Conservation (phyloP, 2,888 invertebrate species). For the Agrilus biguttatus region DNA sequence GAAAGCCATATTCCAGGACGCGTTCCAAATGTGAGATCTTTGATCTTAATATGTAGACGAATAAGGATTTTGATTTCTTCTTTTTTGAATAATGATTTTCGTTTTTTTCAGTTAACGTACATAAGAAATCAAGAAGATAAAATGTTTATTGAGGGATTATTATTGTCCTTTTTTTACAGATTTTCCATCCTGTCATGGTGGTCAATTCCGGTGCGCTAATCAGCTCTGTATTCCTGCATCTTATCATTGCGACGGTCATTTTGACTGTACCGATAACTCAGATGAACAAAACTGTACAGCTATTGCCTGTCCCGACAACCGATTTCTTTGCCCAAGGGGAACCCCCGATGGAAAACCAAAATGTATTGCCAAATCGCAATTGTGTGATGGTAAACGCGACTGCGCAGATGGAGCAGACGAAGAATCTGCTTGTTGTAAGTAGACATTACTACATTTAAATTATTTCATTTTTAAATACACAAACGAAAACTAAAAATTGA, state of each 20-base stretch:
- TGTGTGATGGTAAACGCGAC: constrained; percentile 83
- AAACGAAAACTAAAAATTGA: too few species aligned
- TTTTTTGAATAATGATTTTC: too few species aligned
- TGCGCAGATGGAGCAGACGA: constrained; percentile 88
- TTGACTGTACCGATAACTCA: constrained; percentile 84
- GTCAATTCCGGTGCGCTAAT: constrained; percentile 87
- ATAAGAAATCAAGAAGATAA: too few species aligned
- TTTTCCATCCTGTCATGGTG: constrained; percentile 77
- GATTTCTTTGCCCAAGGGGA: constrained; percentile 78
- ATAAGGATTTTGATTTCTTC: too few species aligned
- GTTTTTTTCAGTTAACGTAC: too few species aligned
- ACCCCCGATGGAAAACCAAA: constrained; percentile 58
- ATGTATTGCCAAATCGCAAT: constrained; percentile 75
- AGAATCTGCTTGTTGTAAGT: constrained; percentile 77
- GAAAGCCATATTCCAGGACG: too few species aligned
- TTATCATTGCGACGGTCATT: constrained; percentile 74
- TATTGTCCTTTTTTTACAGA: constrained; percentile 34
- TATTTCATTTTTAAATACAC: background rate
- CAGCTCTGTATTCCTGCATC: constrained; percentile 82
- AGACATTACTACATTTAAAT: constrained; percentile 3
- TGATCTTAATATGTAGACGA: too few species aligned
- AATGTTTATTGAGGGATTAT: too few species aligned
- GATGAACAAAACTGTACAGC: constrained; percentile 81
- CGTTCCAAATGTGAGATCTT: too few species aligned
- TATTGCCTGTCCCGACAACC: constrained; percentile 77